Evolutionary conservation across 2,797 vertebrate species (phyloP), one percentile per base, ranked within the genome.

Genomic region (Characodon lateralis): DNA sequence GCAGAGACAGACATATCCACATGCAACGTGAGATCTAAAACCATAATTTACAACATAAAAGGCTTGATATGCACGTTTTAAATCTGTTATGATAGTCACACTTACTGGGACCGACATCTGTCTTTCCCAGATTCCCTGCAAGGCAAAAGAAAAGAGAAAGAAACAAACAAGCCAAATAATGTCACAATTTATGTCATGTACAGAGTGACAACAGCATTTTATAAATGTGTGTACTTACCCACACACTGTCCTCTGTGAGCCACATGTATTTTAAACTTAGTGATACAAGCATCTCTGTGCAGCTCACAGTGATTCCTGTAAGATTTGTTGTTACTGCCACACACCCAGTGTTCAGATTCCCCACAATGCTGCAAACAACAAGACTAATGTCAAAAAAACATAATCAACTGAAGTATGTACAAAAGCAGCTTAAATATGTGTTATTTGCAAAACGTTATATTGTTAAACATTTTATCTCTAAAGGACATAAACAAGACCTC

Each of bases 291-390:
- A 0, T 99, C 96, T 56, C 97, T 95, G 89, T 99, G 97, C 83
- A 99, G 93, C 90, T 98, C 98, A 74, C 98, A 99, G 92, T 98
- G 97, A 87, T 97, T 98, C 83, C 96, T 96, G 93, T 98, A 98
- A 0, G 97, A 96, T 90, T 96, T 97, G n/a, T 95, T 86, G 0
- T 98, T 98, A 87, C 96, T 98, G 78, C 97, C 98, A 0, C 98
- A 99, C 72, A 97, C 97, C 35, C 96, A 95, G 80, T 95, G 95
- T 89, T 98, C 97, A 79, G 96, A 95, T 31, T 87, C 91, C 73
- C 96, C 91, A 76, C 94, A 95, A 69, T 74, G 84, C 94, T 95
- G 81, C 72, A 72, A 53, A 65, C 56, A 6, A 55, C 39, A 10
- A 56, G 0, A n/a, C 20, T 2, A 18, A 28, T n/a, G 7, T 28